Evolutionary conservation across 2,113 vertebrate genomes (phyloP).

Genomic region (Scopus umbretta): DNA sequence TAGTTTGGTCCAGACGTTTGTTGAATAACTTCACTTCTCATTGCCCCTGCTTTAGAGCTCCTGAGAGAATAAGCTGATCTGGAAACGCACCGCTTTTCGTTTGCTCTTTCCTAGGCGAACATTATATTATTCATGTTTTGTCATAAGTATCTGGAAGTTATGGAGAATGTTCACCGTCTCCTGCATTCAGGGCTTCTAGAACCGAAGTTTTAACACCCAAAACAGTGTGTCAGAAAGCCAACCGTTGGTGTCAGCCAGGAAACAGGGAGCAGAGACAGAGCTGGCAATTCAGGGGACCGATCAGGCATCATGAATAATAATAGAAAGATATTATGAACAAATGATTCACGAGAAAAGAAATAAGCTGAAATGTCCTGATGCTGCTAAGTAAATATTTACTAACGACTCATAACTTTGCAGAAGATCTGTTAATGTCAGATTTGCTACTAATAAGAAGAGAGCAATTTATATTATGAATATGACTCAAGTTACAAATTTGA

Average conservation of each 20-base stretch:
- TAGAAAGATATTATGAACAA: not conserved
- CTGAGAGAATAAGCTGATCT: not conserved
- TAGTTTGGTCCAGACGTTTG: not conserved
- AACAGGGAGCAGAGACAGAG: not conserved
- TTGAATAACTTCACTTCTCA: not conserved
- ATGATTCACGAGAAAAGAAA: not conserved
- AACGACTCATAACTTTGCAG: not conserved
- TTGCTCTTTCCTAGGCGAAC: not conserved
- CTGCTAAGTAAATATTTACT: slow-evolving; percentile 6
- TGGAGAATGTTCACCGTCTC: not conserved
- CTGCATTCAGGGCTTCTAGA: not conserved
- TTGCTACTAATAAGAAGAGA: not conserved
- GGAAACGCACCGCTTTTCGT: not conserved
- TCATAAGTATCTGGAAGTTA: not conserved
- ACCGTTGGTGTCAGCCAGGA: not conserved
- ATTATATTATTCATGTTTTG: not conserved
- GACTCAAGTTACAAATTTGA: not conserved
- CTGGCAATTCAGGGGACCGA: not conserved
- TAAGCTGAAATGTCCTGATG: not conserved
- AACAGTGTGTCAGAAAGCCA: not conserved
- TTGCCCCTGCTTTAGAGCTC: not conserved
- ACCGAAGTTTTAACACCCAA: not conserved
- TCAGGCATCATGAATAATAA: not conserved
- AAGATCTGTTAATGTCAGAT: not conserved
- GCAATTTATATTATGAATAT: not conserved